Conservation (phyloP, 2,888 invertebrate genomes). For the Caenorhabditis japonica region DNA sequence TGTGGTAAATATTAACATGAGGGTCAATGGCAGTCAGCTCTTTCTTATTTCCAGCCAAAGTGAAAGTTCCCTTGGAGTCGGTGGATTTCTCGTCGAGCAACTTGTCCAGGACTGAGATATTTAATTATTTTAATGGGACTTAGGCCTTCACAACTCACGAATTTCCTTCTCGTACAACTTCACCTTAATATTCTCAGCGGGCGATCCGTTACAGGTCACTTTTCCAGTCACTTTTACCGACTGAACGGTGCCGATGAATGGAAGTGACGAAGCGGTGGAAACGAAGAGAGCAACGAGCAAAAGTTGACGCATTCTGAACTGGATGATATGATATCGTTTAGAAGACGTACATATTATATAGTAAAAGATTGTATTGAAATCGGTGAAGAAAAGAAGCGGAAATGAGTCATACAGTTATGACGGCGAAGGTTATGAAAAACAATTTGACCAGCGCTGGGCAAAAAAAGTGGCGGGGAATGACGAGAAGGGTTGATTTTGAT, state of each 20-base stretch:
- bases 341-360: too few species aligned
- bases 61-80: conserved; percentile 67
- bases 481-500: too few species aligned
- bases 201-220: conserved; percentile 69
- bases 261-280: conserved; percentile 31
- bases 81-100: conserved; percentile 70
- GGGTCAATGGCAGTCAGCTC: conserved; percentile 62
- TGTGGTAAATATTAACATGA: conserved; percentile 65
- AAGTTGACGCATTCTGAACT: conserved; percentile 44
- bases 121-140: neutral
- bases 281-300: conserved; percentile 29
- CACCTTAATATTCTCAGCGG: conserved; percentile 72
- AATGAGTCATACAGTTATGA: too few species aligned
- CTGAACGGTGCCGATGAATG: conserved; percentile 67
- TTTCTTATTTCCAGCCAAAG: conserved; percentile 60
- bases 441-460: too few species aligned
- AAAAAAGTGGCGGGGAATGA: too few species aligned
- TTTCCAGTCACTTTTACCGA: conserved; percentile 68
- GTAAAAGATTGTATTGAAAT: too few species aligned
- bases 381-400: too few species aligned
- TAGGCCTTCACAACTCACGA: conserved; percentile 16
- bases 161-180: conserved; percentile 74
- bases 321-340: too few species aligned
- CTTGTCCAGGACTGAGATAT: conserved; percentile 66
- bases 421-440: too few species aligned